These are phyloP conservation scores for Microplitis mediator DNA, from an alignment of 1,140 invertebrate species.

Conservation along the genomic window DNA sequence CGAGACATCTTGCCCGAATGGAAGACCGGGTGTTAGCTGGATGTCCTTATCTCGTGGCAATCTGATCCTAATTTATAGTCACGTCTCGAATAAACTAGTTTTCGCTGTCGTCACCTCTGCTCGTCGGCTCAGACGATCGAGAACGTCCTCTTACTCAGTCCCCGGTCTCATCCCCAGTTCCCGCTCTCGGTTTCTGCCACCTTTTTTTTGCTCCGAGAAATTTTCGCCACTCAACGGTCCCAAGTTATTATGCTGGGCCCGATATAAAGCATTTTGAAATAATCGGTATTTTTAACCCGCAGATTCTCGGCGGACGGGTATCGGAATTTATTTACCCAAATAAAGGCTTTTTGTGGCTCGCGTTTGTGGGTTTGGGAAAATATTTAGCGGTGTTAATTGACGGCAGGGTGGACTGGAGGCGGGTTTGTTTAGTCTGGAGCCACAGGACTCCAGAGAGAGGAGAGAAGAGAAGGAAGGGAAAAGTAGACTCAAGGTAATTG, in stretches of 20 bases:
- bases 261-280: neutral
- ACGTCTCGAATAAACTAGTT: slow-evolving; percentile 64
- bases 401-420: neutral
- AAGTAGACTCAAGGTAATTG: slow-evolving; percentile 50
- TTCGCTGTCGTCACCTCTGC: slow-evolving; percentile 59
- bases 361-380: neutral
- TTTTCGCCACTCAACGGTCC: neutral
- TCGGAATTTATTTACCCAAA: neutral
- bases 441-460: neutral
- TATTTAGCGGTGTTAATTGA: neutral
- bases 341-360: too few relatives aligned
- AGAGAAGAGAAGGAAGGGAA: neutral
- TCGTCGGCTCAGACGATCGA: slow-evolving; percentile 37
- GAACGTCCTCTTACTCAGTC: slow-evolving; percentile 5
- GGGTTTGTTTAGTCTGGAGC: neutral
- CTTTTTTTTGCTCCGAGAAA: slow-evolving; percentile 26
- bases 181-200: neutral
- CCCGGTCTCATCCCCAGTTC: neutral
- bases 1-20: slow-evolving; percentile 46
- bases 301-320: neutral
- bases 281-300: neutral
- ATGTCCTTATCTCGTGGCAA: slow-evolving; percentile 61
- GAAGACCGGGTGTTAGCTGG: slow-evolving; percentile 61
- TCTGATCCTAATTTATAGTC: slow-evolving; percentile 65
- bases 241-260: slow-evolving; percentile 9